Conservation (phyloP, 2,113 vertebrate species). For the Phyllostomus discolor region DNA sequence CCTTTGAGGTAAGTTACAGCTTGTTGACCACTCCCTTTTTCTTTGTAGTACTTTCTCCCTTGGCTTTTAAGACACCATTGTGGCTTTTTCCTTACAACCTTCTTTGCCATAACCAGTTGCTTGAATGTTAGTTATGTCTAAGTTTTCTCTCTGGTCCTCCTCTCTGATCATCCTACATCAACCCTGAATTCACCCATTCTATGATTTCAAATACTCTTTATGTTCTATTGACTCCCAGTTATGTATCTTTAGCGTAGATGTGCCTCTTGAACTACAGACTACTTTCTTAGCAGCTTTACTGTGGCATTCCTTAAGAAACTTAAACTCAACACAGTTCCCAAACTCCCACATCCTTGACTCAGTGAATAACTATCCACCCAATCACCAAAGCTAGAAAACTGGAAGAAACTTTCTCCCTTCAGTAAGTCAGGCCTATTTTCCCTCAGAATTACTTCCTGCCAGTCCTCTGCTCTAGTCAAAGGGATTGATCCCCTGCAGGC, state of each 20-base stretch:
- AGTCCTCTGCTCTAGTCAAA: background rate
- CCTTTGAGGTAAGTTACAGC: background rate
- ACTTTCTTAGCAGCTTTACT: background rate
- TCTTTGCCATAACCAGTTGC: background rate
- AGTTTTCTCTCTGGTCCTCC: background rate
- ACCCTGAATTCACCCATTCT: background rate
- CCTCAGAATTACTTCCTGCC: background rate
- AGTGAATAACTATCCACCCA: background rate
- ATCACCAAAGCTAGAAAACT: background rate
- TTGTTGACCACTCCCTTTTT: background rate
- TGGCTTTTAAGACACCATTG: background rate
- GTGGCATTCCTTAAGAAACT: background rate
- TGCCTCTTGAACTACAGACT: background rate
- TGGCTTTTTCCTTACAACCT: background rate
- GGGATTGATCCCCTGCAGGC: background rate
- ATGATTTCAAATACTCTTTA: background rate
- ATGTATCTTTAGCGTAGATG: background rate
- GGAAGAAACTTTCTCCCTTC: background rate
- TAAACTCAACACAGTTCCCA: background rate
- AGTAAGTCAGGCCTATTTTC: background rate
- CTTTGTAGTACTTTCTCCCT: background rate
- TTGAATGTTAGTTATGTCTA: background rate
- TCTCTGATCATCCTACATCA: background rate
- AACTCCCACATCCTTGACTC: background rate
- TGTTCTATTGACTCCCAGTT: background rate